phyloP scores from a whole-genome alignment of 92 coral and sea anemone species.

The Galaxea fascicularis region DNA sequence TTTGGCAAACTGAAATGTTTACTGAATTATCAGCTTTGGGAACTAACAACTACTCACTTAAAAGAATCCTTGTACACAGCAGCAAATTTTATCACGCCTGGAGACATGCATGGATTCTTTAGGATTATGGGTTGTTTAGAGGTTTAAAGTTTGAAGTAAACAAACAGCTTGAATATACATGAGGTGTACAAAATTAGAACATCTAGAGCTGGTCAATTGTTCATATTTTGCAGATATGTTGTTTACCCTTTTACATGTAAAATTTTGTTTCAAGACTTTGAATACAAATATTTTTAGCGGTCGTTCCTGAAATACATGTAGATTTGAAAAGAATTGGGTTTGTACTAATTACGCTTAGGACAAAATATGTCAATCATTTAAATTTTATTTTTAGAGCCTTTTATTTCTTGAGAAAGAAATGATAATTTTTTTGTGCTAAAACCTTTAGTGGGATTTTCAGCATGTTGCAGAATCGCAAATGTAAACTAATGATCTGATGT shows the following conservation, averaged over 20 bases:
- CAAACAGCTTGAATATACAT: neutral
- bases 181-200: neutral
- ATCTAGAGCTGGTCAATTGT: slow-evolving; percentile 5
- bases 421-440: no score
- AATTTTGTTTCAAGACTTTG: neutral
- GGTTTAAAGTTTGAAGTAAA: no score
- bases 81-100: slow-evolving; percentile 28
- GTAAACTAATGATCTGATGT: no score
- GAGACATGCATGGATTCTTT: slow-evolving; percentile 46
- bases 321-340: neutral
- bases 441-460: no score
- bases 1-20: slow-evolving; percentile 44
- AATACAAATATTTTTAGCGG: neutral
- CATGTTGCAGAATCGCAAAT: no score
- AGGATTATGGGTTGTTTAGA: slow-evolving; percentile 37
- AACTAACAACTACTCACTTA: slow-evolving; percentile 42
- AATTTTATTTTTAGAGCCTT: neutral
- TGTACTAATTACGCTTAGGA: neutral
- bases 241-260: no score
- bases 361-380: slow-evolving; percentile 17
- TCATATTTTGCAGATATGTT: neutral
- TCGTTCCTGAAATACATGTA: neutral
- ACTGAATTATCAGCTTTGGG: slow-evolving; percentile 32
- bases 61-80: slow-evolving; percentile 47
- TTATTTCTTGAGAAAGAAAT: no score